These are phyloP conservation scores for Phyllostomus discolor DNA, from an alignment of 2,113 vertebrate genomes.

Conservation along the genomic window DNA sequence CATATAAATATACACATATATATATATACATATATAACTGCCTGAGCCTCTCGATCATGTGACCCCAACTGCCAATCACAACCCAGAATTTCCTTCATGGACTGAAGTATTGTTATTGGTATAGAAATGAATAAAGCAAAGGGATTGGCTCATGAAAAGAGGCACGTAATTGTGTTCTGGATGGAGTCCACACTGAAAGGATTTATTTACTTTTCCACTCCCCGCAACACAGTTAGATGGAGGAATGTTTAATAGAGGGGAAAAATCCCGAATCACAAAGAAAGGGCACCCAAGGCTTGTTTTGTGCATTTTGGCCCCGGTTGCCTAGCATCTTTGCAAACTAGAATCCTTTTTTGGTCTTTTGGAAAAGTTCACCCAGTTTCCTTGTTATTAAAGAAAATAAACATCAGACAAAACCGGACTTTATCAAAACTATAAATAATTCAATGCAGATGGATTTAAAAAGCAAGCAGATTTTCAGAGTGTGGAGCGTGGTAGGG, in stretches of 20 bases:
- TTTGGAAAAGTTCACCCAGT: slow-evolving; percentile 78
- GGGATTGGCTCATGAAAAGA: neutral
- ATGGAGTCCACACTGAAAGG: neutral
- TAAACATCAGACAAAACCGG: slow-evolving; percentile 80
- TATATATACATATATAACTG: neutral
- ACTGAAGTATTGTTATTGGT: neutral
- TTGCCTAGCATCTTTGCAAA: slow-evolving; percentile 75
- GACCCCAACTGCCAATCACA: neutral
- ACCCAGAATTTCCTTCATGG: neutral
- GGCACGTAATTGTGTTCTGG: neutral
- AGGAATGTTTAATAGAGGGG: slow-evolving; percentile 41
- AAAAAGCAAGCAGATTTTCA: slow-evolving; percentile 74
- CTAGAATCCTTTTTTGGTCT: slow-evolving; percentile 72
- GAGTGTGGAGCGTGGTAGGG: slow-evolving; percentile 56
- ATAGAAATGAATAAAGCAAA: neutral
- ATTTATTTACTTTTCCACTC: slow-evolving; percentile 22
- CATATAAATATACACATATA: no score
- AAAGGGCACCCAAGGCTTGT: slow-evolving; percentile 67
- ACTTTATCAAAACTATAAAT: slow-evolving; percentile 83
- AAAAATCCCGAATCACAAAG: slow-evolving; percentile 11
- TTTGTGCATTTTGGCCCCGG: slow-evolving; percentile 79
- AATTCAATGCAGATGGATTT: slow-evolving; percentile 83
- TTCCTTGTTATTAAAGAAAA: slow-evolving; percentile 85
- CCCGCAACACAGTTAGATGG: slow-evolving; percentile 49
- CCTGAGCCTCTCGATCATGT: neutral